Conservation (phyloP, 2,888 invertebrate genomes). For the Rhingia campestris region DNA sequence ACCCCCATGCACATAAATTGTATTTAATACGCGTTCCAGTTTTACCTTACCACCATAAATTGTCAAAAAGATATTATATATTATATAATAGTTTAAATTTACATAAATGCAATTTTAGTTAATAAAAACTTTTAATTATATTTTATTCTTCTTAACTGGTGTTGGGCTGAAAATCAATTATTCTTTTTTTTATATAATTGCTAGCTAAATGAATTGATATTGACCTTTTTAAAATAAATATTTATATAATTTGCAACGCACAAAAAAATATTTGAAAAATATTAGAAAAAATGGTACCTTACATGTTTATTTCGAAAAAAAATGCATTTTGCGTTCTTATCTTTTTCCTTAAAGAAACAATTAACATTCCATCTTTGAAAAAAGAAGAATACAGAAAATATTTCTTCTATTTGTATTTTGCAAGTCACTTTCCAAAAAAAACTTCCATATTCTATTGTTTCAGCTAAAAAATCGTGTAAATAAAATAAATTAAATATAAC, state of each 20-base stretch:
- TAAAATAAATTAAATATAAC: conserved; percentile 37
- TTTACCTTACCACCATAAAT: conserved; percentile 36
- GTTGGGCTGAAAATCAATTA: conserved; percentile 56
- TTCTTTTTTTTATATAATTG: conserved; percentile 38
- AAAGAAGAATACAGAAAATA: background rate
- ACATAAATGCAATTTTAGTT: conserved; percentile 67
- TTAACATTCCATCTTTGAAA: conserved; percentile 36
- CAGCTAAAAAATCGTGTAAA: conserved; percentile 40
- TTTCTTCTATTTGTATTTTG: conserved; percentile 12
- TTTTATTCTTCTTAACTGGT: conserved; percentile 34
- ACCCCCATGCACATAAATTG: conserved; percentile 5
- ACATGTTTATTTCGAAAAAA: background rate
- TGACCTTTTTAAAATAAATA: conserved; percentile 19
- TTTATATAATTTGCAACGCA: conserved; percentile 53
- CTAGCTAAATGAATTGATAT: conserved; percentile 64
- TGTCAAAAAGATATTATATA: conserved; percentile 63
- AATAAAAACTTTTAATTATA: conserved; percentile 34
- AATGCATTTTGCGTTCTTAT: conserved; percentile 23
- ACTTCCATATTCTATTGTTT: conserved; percentile 67
- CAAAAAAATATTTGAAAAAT: conserved; percentile 42
- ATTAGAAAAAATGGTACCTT: background rate
- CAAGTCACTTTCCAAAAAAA: conserved; percentile 23
- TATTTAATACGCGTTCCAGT: conserved; percentile 36
- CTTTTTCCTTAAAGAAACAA: conserved; percentile 2
- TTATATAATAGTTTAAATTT: conserved; percentile 63